Conservation (phyloP, 1,140 invertebrate genomes). For the Cherax quadricarinatus region DNA sequence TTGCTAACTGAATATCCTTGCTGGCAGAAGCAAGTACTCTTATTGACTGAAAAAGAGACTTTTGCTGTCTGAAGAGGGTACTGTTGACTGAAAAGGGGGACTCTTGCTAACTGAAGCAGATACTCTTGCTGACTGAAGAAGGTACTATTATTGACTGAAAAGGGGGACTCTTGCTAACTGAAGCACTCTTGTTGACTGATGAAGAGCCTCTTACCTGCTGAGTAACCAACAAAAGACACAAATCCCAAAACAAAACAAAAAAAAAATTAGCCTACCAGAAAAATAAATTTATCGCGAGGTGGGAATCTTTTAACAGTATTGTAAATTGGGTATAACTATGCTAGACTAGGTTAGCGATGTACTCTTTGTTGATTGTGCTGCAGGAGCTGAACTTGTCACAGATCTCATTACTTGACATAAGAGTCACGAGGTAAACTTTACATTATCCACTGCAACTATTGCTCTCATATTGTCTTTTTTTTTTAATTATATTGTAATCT, state of each 20-base stretch:
- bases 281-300: neutral
- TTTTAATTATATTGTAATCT: neutral
- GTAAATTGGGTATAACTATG: neutral
- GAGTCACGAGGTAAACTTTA: neutral
- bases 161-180: too few relatives aligned
- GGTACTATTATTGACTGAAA: too few relatives aligned
- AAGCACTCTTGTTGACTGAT: neutral
- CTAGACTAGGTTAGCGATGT: neutral
- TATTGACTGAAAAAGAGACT: too few relatives aligned
- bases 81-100: too few relatives aligned
- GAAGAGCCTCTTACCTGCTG: neutral
- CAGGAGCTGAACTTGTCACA: neutral
- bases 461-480: neutral
- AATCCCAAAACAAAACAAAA: too few relatives aligned
- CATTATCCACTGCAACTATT: neutral
- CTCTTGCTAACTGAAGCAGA: too few relatives aligned
- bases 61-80: too few relatives aligned
- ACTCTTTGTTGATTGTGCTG: neutral
- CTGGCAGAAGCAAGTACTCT: neutral
- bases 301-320: conserved; percentile 5
- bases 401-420: neutral
- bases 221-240: neutral
- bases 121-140: too few relatives aligned
- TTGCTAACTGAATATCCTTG: neutral
- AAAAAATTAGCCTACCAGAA: too few relatives aligned